phyloP scores from a whole-genome alignment of 2,888 invertebrate species.

The Drosophila macrothrix region DNA sequence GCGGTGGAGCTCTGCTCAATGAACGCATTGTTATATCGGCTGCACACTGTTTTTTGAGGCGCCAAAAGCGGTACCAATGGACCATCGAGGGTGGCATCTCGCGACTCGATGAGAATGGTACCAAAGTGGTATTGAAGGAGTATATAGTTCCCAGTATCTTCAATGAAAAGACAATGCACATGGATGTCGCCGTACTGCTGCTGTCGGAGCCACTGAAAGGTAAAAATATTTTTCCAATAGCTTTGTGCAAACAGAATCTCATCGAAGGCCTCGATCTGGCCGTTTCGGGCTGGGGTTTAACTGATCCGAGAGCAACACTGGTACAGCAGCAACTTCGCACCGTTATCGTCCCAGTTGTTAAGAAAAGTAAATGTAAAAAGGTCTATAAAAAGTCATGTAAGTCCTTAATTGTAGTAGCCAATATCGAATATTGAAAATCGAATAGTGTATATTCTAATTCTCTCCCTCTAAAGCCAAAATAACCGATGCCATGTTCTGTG shows the following conservation, averaged over 20 bases:
- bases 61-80: slow-evolving; percentile 2
- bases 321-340: slow-evolving; percentile 33
- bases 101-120: slow-evolving; percentile 20
- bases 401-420: neutral
- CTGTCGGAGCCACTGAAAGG: slow-evolving; percentile 38
- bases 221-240: slow-evolving; percentile 1
- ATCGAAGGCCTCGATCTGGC: slow-evolving; percentile 2
- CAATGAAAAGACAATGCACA: slow-evolving; percentile 33
- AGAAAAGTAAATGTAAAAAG: slow-evolving; percentile 23
- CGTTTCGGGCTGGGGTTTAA: slow-evolving; percentile 67
- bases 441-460: neutral
- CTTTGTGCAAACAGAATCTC: slow-evolving; percentile 27
- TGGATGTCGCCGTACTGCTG: slow-evolving; percentile 59
- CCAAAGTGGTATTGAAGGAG: slow-evolving; percentile 10
- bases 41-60: slow-evolving; percentile 58
- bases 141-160: slow-evolving; percentile 34
- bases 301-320: neutral
- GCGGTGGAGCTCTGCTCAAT: slow-evolving; percentile 58
- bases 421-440: neutral
- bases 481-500: slow-evolving; percentile 75
- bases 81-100: slow-evolving; percentile 48
- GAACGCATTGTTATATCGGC: slow-evolving; percentile 57
- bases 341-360: slow-evolving; percentile 53
- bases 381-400: slow-evolving; percentile 35
- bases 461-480: slow-evolving; percentile 15